Evolutionary conservation across 2,797 vertebrate species (phyloP), one percentile per base, ranked within the genome.

Genomic region (Peromyscus nudipes): DNA sequence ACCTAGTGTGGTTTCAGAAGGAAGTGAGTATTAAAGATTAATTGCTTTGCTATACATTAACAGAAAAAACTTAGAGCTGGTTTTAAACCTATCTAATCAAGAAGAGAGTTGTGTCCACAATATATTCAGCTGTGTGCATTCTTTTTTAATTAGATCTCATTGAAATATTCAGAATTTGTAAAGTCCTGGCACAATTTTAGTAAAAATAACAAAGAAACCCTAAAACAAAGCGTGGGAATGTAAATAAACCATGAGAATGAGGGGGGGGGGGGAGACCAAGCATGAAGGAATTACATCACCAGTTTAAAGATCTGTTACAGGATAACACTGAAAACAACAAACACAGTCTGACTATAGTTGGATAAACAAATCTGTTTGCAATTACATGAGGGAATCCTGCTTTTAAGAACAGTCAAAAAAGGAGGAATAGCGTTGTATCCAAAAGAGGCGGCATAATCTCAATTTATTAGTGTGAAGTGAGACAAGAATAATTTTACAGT

Each of bases 391-490:
- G 2, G 14, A n/a, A 89, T 49, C 17, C 10, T 83, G 0, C 6
- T 93, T 21, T 69, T 25, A 9, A 69, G 57, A 46, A 40, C 34
- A 93, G 10, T 34, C 40, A 40, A 5, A 83, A 57, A 40, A 7
- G 31, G 62, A 14, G 12, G 37, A 0, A 0, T 40, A 67, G 3
- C 19, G 8, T 25, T 25, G 6, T 9, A n/a, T 6, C 34, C 6
- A 4, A 89, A 92, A 16, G 11, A 96, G 92, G 92, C 19, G 34
- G 37, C 29, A 0, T 40, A 64, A 57, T 81, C 23, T 69, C 27
- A 67, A 65, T 10, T 37, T 86, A 43, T 52, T 81, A 57, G 40
- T 12, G 2, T 14, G 4, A 95, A 77, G 5, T 11, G 6, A 21
- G 6, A 67, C 2, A 91, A 60, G 2, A 10, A 14, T 27, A 55